Evolutionary conservation across 1,140 invertebrate species (phyloP).

Genomic region (Rhopalosiphum maidis): DNA sequence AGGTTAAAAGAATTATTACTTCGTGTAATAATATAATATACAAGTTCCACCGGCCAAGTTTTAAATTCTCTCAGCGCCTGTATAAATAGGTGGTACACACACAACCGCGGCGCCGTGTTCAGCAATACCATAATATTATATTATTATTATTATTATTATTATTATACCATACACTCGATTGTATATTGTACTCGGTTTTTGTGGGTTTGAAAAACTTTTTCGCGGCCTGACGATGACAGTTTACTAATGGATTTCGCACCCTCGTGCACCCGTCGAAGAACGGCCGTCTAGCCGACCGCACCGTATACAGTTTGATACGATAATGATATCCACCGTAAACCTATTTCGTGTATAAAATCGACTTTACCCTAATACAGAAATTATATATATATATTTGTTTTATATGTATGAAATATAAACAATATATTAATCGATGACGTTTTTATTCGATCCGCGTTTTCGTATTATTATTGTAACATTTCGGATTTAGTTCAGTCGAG

Average conservation of each 20-base stretch:
- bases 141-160: not conserved
- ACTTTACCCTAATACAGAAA: not conserved
- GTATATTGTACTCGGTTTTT: slow-evolving; percentile 23
- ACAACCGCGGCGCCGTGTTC: no score
- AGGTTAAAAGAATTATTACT: slow-evolving; percentile 10
- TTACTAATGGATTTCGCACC: slow-evolving; percentile 51
- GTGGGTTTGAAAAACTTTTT: slow-evolving; percentile 31
- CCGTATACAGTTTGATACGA: not conserved
- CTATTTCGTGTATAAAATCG: not conserved
- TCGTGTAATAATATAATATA: not conserved
- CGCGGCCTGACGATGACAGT: slow-evolving; percentile 44
- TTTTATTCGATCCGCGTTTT: no score
- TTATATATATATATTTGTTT: not conserved
- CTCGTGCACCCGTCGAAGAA: not conserved
- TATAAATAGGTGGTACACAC: not conserved
- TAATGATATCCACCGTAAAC: slow-evolving; percentile 17
- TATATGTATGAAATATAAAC: no score
- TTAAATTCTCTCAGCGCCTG: not conserved
- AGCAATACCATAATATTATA: not conserved
- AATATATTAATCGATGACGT: no score
- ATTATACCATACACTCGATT: not conserved
- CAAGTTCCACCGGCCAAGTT: slow-evolving; percentile 4
- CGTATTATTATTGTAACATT: no score
- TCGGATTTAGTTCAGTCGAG: no score
- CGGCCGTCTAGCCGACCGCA: not conserved